These are phyloP conservation scores for Marasmarcha lunaedactyla DNA, from an alignment of 2,888 invertebrate genomes.

Conservation along the genomic window DNA sequence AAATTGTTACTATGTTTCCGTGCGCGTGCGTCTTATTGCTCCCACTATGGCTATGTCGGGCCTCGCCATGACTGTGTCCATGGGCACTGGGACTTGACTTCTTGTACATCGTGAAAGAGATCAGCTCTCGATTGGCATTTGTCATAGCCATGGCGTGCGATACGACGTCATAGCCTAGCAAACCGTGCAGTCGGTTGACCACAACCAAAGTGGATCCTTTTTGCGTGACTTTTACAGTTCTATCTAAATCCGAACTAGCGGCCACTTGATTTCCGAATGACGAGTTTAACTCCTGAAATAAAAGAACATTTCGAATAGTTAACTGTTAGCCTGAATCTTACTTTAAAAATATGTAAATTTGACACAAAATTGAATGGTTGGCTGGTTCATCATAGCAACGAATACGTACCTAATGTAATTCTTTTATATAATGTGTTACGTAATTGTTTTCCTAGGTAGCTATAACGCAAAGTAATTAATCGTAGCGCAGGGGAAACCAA, in stretches of 20 bases:
- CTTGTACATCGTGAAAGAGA: constrained; percentile 63
- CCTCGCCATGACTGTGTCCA: constrained; percentile 20
- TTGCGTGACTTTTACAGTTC: constrained; percentile 48
- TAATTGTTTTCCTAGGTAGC: no score
- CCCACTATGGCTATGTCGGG: constrained; percentile 15
- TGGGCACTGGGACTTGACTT: constrained; percentile 35
- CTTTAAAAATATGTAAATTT: no score
- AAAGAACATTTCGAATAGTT: no score
- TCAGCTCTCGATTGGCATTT: constrained; percentile 55
- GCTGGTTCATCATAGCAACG: no score
- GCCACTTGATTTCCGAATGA: constrained; percentile 45
- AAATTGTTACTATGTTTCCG: constrained; percentile 43
- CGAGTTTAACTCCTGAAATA: constrained; percentile 49
- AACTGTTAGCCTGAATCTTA: no score
- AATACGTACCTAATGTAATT: no score
- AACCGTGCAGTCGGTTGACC: constrained; percentile 54
- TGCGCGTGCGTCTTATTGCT: constrained; percentile 28
- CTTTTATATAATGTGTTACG: no score
- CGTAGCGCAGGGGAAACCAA: no score
- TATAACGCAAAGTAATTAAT: no score
- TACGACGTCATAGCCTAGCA: constrained; percentile 60
- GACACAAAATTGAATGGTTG: no score
- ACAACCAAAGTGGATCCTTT: constrained; percentile 54
- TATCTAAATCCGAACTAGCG: constrained; percentile 34
- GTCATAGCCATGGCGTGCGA: constrained; percentile 66